Conservation (phyloP, 2,113 vertebrate species). For the Scalopus aquaticus region DNA sequence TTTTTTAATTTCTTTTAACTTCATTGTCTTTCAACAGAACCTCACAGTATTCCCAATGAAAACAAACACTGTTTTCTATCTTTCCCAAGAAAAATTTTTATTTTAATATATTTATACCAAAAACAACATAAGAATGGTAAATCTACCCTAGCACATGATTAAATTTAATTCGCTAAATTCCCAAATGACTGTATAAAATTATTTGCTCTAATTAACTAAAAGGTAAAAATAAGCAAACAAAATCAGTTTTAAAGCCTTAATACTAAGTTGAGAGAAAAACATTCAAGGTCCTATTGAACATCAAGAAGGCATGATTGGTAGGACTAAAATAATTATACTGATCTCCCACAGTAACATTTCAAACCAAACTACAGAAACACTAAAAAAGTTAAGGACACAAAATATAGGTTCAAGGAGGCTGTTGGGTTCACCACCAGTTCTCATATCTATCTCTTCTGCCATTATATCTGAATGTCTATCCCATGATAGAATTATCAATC, state of each 20-base stretch:
- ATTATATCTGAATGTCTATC: background rate
- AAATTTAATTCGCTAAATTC: constrained; percentile 56
- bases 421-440: background rate
- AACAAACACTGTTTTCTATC: background rate
- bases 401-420: background rate
- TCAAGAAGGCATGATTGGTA: background rate
- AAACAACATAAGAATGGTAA: constrained; percentile 11
- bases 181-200: constrained; percentile 63
- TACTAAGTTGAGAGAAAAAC: background rate
- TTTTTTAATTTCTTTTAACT: background rate
- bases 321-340: constrained; percentile 34
- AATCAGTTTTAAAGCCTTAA: constrained; percentile 51
- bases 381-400: background rate
- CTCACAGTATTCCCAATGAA: background rate
- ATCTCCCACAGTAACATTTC: background rate
- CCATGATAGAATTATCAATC: background rate
- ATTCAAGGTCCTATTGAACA: constrained; percentile 6
- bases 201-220: constrained; percentile 51
- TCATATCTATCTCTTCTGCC: constrained; percentile 7
- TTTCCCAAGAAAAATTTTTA: constrained; percentile 47
- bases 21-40: background rate
- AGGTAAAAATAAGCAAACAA: constrained; percentile 66
- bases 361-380: background rate
- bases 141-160: constrained; percentile 50
- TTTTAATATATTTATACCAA: constrained; percentile 34